These are phyloP conservation scores for Dendrolimus punctatus DNA, from an alignment of 1,140 invertebrate genomes.

Conservation along the genomic window DNA sequence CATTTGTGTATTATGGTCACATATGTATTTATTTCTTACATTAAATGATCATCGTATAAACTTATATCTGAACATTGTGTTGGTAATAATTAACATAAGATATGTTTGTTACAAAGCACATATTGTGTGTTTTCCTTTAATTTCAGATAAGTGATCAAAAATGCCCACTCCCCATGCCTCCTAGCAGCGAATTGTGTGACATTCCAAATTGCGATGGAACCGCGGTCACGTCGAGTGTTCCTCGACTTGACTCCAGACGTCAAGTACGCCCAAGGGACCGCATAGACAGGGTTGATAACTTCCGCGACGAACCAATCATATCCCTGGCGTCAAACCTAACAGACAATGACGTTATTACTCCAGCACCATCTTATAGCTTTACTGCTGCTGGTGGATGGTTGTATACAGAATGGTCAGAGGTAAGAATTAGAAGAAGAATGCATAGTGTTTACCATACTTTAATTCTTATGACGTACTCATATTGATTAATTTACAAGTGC, in stretches of 20 bases:
- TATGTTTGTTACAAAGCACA: too few relatives aligned
- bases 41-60: too few relatives aligned
- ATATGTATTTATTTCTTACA: too few relatives aligned
- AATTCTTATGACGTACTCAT: too few relatives aligned
- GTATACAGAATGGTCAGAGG: slow-evolving; percentile 62
- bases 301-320: slow-evolving; percentile 49
- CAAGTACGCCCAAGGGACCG: slow-evolving; percentile 49
- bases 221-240: slow-evolving; percentile 21
- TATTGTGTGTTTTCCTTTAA: neutral
- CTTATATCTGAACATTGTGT: too few relatives aligned
- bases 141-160: slow-evolving; percentile 65
- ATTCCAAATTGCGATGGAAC: slow-evolving; percentile 61
- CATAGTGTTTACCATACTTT: too few relatives aligned
- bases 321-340: slow-evolving; percentile 40
- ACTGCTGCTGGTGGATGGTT: slow-evolving; percentile 56
- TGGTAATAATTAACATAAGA: too few relatives aligned
- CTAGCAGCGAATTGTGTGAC: slow-evolving; percentile 49
- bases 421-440: too few relatives aligned
- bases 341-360: slow-evolving; percentile 35
- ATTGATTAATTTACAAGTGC: too few relatives aligned
- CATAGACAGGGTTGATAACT: slow-evolving; percentile 27
- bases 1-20: too few relatives aligned
- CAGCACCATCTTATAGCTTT: slow-evolving; percentile 37
- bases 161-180: slow-evolving; percentile 58
- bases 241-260: slow-evolving; percentile 44